Evolutionary conservation across 2,113 vertebrate species (phyloP).

Genomic region (Gopherus flavomarginatus): DNA sequence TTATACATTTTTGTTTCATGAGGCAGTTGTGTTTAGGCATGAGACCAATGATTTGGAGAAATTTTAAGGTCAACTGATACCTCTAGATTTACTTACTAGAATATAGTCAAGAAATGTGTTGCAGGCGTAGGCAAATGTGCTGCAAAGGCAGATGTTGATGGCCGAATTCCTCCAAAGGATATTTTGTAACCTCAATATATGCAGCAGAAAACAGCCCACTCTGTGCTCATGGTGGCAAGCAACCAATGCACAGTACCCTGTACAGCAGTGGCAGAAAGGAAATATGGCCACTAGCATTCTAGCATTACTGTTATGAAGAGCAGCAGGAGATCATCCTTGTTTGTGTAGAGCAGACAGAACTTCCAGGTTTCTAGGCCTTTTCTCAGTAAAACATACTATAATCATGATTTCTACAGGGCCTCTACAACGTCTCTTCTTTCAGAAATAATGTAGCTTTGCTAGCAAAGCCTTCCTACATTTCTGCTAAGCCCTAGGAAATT

Average conservation of each 20-base stretch:
- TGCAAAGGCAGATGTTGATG: not conserved
- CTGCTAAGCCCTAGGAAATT: not conserved
- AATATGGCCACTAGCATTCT: not conserved
- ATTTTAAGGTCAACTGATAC: not conserved
- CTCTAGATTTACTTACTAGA: not conserved
- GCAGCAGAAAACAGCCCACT: not conserved
- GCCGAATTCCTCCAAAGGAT: not conserved
- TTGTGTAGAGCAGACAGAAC: not conserved
- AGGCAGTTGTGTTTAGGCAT: not conserved
- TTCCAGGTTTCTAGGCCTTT: not conserved
- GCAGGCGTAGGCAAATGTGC: not conserved
- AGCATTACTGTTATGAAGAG: not conserved
- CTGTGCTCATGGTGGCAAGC: not conserved
- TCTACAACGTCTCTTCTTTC: not conserved
- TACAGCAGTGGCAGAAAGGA: not conserved
- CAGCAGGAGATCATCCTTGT: not conserved
- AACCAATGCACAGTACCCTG: not conserved
- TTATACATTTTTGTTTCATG: not conserved
- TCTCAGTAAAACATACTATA: not conserved
- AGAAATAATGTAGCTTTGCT: not conserved
- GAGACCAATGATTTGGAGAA: not conserved
- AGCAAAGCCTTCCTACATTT: not conserved
- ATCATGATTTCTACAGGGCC: not conserved
- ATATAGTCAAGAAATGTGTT: not conserved
- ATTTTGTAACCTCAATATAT: not conserved